phyloP scores from a whole-genome alignment of 2,797 vertebrate genomes.

The Oreochromis grahami region DNA sequence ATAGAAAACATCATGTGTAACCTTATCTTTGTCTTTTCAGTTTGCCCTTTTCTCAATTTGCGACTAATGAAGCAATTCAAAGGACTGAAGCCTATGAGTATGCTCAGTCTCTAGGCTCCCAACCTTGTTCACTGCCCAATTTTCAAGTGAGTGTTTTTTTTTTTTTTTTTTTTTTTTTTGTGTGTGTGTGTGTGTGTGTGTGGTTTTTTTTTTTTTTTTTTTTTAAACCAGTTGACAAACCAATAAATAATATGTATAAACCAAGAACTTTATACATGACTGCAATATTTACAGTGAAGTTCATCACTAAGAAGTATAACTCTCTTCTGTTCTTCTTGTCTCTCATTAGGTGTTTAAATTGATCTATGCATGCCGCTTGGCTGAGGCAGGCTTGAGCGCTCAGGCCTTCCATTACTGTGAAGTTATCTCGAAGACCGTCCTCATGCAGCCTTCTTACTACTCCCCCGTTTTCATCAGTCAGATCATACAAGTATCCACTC shows the following conservation, averaged over 20 bases:
- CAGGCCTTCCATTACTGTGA: conserved; percentile 98
- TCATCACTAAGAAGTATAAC: background rate
- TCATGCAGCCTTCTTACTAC: conserved; percentile 78
- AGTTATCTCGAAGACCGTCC: conserved; percentile 84
- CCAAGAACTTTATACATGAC: background rate
- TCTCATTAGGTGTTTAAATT: conserved; percentile 89
- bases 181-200: no score
- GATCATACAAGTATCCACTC: conserved; percentile 83
- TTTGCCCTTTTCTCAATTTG: conserved; percentile 87
- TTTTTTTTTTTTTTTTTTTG: background rate
- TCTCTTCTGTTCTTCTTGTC: background rate
- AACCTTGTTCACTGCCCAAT: conserved; percentile 83
- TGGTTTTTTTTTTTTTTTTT: background rate
- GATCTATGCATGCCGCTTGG: conserved; percentile 93
- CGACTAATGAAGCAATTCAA: conserved; percentile 92
- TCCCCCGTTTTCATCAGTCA: conserved; percentile 88
- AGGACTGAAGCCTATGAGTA: conserved; percentile 97
- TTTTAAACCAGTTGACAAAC: background rate
- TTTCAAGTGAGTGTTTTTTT: conserved; percentile 82
- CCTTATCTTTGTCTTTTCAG: conserved; percentile 60
- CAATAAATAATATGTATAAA: background rate
- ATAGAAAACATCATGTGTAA: background rate
- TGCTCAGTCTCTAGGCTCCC: conserved; percentile 88
- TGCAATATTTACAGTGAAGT: background rate
- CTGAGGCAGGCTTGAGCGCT: conserved; percentile 88